Evolutionary conservation across 2,888 invertebrate species (phyloP).

Genomic region (Trichopria drosophilae): DNA sequence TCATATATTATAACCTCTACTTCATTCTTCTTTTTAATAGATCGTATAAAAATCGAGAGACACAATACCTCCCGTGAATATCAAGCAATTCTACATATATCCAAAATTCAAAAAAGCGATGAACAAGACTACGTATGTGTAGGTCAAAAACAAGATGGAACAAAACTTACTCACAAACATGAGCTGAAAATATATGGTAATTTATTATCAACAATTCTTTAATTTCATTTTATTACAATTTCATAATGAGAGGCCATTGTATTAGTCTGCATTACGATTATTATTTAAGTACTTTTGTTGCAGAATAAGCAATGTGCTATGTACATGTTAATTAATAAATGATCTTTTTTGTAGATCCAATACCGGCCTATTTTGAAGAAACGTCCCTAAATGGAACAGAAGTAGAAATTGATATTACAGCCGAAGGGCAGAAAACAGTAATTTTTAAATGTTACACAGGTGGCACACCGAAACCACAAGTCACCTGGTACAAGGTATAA

Average conservation of each 20-base stretch:
- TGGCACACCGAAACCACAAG: constrained; percentile 61
- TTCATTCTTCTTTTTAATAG: constrained; percentile 32
- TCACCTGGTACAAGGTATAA: constrained; percentile 75
- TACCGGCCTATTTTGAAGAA: constrained; percentile 43
- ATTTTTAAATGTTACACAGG: constrained; percentile 41
- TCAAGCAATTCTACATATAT: constrained; percentile 50
- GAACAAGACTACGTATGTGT: constrained; percentile 47
- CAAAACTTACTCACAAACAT: constrained; percentile 37
- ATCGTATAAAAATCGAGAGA: constrained; percentile 34
- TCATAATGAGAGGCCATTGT: too few species aligned
- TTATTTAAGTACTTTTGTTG: too few species aligned
- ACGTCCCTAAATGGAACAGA: constrained; percentile 60
- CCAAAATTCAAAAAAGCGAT: constrained; percentile 46
- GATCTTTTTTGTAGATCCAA: constrained; percentile 19
- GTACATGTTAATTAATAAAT: not conserved
- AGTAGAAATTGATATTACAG: constrained; percentile 50
- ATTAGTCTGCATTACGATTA: too few species aligned
- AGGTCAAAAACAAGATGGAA: constrained; percentile 32
- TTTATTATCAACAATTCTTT: too few species aligned
- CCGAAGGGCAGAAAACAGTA: constrained; percentile 39
- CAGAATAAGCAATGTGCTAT: too few species aligned
- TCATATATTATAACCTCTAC: not conserved
- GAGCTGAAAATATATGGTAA: constrained; percentile 56
- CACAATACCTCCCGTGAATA: constrained; percentile 52
- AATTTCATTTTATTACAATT: not conserved